Conservation (phyloP, 2,113 vertebrate species). For the Zapornia atra region DNA sequence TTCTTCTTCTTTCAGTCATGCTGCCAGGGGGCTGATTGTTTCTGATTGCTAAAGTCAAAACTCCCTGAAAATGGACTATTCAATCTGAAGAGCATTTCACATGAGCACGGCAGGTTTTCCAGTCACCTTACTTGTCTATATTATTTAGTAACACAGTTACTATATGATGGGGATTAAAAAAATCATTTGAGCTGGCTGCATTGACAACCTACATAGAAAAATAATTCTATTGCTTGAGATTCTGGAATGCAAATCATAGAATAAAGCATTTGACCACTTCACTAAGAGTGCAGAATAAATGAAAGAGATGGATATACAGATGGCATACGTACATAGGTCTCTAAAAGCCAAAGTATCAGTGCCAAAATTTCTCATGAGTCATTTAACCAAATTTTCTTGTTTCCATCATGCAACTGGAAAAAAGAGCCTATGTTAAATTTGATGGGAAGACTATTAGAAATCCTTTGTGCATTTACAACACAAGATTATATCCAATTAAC, state of each 20-base stretch:
- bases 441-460: neutral
- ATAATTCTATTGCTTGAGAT: neutral
- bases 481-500: neutral
- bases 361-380: neutral
- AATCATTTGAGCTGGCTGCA: slow-evolving; percentile 13
- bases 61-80: slow-evolving; percentile 24
- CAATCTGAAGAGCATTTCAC: slow-evolving; percentile 4
- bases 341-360: neutral
- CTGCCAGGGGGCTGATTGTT: slow-evolving; percentile 54
- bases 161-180: neutral
- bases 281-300: neutral
- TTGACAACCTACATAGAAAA: neutral
- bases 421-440: neutral
- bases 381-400: neutral
- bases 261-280: neutral
- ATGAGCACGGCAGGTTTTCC: neutral
- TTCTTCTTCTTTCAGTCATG: slow-evolving; percentile 33
- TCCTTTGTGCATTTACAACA: neutral
- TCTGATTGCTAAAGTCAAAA: slow-evolving; percentile 32
- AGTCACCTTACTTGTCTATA: slow-evolving; percentile 27
- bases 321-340: neutral
- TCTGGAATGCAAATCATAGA: neutral
- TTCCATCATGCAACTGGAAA: neutral
- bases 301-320: neutral
- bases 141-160: slow-evolving; percentile 12